Evolutionary conservation across 2,888 invertebrate genomes (phyloP).

Genomic region (Netelia fuscicornis): DNA sequence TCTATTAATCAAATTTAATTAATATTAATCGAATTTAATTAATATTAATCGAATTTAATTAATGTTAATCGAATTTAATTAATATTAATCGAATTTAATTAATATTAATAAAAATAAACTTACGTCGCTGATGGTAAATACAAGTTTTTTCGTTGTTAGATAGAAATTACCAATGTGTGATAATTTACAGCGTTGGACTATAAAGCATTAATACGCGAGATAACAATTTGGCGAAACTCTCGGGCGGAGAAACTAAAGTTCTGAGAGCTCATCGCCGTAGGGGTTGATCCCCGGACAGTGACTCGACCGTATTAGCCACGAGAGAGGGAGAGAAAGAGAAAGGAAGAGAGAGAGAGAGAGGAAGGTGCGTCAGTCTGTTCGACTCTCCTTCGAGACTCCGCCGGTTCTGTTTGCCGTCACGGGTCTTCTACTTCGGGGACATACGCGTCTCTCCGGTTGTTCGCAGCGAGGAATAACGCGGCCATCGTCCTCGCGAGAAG

Average conservation of each 20-base stretch:
- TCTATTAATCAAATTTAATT: too few species aligned
- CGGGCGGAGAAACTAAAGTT: conserved; percentile 18
- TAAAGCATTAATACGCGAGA: conserved; percentile 4
- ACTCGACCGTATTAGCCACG: conserved; percentile 39
- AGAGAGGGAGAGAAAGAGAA: not conserved
- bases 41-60: too few species aligned
- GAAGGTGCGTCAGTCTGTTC: conserved; percentile 41
- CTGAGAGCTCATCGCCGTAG: conserved; percentile 31
- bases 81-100: too few species aligned
- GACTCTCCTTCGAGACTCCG: conserved; percentile 53
- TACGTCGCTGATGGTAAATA: not conserved
- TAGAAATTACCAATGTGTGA: not conserved
- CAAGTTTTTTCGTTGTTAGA: not conserved
- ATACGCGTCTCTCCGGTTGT: conserved; percentile 38
- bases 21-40: too few species aligned
- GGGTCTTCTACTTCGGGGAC: conserved; percentile 25
- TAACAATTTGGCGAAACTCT: conserved; percentile 24
- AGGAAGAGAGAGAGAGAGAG: not conserved
- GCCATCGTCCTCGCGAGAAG: conserved; percentile 75
- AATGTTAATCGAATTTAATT: too few species aligned
- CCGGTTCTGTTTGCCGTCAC: conserved; percentile 32
- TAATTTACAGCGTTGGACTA: not conserved
- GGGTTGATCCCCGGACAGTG: conserved; percentile 44
- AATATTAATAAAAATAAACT: not conserved
- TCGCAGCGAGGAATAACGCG: conserved; percentile 50